Evolutionary conservation across 2,888 invertebrate species (phyloP).

Genomic region (Carterocephalus palaemon): DNA sequence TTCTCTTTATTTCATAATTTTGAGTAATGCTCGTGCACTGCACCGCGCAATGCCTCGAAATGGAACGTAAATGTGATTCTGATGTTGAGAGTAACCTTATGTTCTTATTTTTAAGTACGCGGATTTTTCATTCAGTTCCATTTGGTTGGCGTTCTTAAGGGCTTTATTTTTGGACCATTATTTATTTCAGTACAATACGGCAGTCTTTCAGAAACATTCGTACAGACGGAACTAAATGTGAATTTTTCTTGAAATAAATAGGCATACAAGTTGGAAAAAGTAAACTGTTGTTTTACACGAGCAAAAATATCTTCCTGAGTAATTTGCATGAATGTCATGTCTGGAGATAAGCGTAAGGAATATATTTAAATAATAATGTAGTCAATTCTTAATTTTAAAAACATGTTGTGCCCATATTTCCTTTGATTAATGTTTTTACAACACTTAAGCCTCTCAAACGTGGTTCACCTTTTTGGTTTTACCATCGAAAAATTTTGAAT

Average conservation of each 20-base stretch:
- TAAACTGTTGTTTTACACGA: too few species aligned
- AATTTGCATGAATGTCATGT: too few species aligned
- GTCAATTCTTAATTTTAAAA: neutral
- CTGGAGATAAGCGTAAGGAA: too few species aligned
- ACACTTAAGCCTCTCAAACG: neutral
- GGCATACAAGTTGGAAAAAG: too few species aligned
- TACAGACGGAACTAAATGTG: too few species aligned
- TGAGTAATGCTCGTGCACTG: conserved; percentile 41
- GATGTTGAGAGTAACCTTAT: conserved; percentile 14
- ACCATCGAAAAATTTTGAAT: neutral
- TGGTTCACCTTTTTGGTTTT: neutral
- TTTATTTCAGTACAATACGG: too few species aligned
- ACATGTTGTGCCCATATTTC: neutral
- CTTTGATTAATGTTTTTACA: neutral
- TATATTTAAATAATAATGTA: too few species aligned
- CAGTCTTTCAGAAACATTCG: too few species aligned
- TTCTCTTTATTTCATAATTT: conserved; percentile 60
- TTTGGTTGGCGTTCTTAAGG: neutral
- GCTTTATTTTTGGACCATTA: conserved; percentile 4
- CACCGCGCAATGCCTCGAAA: conserved; percentile 27
- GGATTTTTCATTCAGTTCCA: conserved; percentile 7
- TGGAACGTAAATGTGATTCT: conserved; percentile 25
- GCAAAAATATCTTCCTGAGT: too few species aligned
- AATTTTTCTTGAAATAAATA: too few species aligned
- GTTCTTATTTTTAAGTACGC: conserved; percentile 18